Evolutionary conservation across 2,113 vertebrate genomes (phyloP).

Genomic region (Neofelis nebulosa): DNA sequence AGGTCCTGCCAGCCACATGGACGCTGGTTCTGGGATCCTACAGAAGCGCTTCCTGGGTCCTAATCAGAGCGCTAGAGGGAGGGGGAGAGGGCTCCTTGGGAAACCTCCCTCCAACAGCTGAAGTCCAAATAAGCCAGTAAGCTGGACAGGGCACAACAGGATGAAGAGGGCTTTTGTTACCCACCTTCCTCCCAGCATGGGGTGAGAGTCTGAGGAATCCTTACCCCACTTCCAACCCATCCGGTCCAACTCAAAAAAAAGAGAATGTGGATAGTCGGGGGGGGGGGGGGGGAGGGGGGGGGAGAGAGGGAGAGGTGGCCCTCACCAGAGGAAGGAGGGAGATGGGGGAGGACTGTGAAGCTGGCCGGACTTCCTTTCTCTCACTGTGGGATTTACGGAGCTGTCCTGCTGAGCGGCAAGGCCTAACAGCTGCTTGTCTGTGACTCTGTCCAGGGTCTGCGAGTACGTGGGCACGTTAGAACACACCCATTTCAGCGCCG

Average conservation of each 20-base stretch:
- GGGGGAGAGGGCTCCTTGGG: neutral
- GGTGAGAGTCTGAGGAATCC: neutral
- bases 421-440: neutral
- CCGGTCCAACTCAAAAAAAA: neutral
- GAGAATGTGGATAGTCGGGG: no score
- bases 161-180: neutral
- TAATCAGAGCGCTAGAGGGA: neutral
- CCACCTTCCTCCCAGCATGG: accelerated
- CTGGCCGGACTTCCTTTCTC: neutral
- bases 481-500: slow-evolving; percentile 96
- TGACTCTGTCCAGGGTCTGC: slow-evolving; percentile 86
- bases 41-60: neutral
- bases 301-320: neutral
- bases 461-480: slow-evolving; percentile 97
- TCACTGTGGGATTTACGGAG: neutral
- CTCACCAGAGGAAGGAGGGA: neutral
- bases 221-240: neutral
- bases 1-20: neutral
- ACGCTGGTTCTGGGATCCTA: neutral
- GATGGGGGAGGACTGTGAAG: accelerated
- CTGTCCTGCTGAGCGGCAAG: accelerated
- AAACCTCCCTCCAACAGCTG: neutral
- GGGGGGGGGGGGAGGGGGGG: no score
- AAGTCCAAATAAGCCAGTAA: neutral
- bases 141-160: neutral